A percentile compares a stretch with the other conserved stretches of the same genome.
These are phyloP conservation scores for Danionella cerebrum DNA, from an alignment of 2,113 vertebrate species.

Conservation along the genomic window DNA sequence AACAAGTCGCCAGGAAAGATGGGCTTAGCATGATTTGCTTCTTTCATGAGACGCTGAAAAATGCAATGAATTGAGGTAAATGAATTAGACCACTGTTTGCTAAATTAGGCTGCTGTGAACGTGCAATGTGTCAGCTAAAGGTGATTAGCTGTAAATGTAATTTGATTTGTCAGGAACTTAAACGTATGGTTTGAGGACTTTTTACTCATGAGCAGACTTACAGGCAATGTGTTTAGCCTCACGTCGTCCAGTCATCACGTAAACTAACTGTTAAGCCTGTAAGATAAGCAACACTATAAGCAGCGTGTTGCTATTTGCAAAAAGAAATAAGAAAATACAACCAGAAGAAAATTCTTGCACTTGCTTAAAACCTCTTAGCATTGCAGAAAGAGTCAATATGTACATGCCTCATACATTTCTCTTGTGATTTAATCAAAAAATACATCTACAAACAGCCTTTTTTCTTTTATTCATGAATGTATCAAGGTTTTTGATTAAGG, in stretches of 20 bases:
- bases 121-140: slow-evolving; percentile 46
- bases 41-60: slow-evolving; percentile 47
- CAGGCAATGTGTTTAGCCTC: not conserved
- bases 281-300: not conserved
- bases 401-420: too few species aligned
- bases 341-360: too few species aligned
- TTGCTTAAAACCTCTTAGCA: too few species aligned
- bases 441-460: too few species aligned
- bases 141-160: slow-evolving; percentile 57
- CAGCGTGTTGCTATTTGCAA: not conserved
- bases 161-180: slow-evolving; percentile 52
- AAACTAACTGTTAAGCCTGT: not conserved
- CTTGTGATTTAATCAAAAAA: not conserved
- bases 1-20: slow-evolving; percentile 50
- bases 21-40: slow-evolving; percentile 34
- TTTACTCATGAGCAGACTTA: slow-evolving; percentile 13
- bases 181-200: slow-evolving; percentile 45
- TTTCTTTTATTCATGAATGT: too few species aligned
- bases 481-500: too few species aligned
- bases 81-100: slow-evolving; percentile 60
- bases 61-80: slow-evolving; percentile 50
- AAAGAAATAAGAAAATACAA: not conserved
- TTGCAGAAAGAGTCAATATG: too few species aligned
- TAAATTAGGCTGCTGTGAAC: slow-evolving; percentile 29
- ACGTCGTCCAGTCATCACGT: not conserved